Evolutionary conservation across 2,888 invertebrate genomes (phyloP).

Genomic region (Cosmia pyralina): DNA sequence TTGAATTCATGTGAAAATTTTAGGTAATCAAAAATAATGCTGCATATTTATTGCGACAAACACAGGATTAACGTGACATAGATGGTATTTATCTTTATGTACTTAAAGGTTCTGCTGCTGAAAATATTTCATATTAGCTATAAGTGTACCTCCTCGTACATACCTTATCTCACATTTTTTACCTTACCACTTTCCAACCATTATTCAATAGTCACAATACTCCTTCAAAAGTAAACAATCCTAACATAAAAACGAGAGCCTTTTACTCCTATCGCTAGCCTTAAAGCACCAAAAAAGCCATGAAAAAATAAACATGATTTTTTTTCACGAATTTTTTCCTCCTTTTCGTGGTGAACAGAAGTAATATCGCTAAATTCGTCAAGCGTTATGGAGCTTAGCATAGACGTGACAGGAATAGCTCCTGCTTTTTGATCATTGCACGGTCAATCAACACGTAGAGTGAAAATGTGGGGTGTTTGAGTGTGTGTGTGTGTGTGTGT

Average conservation of each 20-base stretch:
- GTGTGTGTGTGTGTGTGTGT: not conserved
- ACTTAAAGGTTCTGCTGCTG: too few relatives aligned
- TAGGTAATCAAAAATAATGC: not conserved
- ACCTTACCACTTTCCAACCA: not conserved
- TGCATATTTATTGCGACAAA: not conserved
- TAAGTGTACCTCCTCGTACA: not conserved
- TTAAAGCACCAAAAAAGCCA: slow-evolving; percentile 43
- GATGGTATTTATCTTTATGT: not conserved
- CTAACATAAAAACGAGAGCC: slow-evolving; percentile 34
- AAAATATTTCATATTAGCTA: not conserved
- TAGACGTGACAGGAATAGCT: slow-evolving; percentile 64
- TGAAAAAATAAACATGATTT: slow-evolving; percentile 56
- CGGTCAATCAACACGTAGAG: slow-evolving; percentile 67
- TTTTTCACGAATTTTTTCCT: slow-evolving; percentile 42
- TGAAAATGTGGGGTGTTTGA: slow-evolving; percentile 19
- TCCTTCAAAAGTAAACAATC: slow-evolving; percentile 20
- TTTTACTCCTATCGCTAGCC: slow-evolving; percentile 27
- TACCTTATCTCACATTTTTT: not conserved
- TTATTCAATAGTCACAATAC: slow-evolving; percentile 5
- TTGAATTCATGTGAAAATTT: slow-evolving; percentile 12
- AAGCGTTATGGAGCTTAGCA: slow-evolving; percentile 64
- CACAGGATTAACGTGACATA: slow-evolving; percentile 2
- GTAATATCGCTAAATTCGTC: slow-evolving; percentile 65
- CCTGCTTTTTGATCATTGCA: slow-evolving; percentile 61
- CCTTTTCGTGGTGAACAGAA: slow-evolving; percentile 34